Conservation (phyloP, 2,888 invertebrate species). For the Auanema sp. region DNA sequence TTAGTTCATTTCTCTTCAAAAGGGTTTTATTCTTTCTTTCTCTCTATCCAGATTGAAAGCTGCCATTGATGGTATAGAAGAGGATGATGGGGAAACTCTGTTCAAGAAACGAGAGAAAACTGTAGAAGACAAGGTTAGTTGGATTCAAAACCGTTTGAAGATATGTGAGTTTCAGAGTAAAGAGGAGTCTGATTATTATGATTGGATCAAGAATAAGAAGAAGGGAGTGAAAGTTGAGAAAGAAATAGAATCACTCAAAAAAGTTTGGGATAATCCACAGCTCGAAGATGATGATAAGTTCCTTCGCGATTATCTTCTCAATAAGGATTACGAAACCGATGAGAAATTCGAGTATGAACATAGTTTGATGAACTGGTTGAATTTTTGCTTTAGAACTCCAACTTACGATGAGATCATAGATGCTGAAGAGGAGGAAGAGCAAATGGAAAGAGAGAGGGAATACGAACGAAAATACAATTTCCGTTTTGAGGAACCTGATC, state of each 20-base stretch:
- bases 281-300: conserved; percentile 84
- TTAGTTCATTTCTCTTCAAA: conserved; percentile 66
- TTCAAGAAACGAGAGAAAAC: conserved; percentile 65
- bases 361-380: conserved; percentile 11
- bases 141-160: too few species aligned
- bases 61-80: conserved; percentile 46
- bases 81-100: conserved; percentile 66
- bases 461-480: conserved; percentile 95
- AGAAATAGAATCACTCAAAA: conserved; percentile 64
- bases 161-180: conserved; percentile 30
- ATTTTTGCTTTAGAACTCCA: conserved; percentile 58
- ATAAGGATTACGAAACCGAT: conserved; percentile 73
- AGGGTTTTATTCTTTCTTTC: neutral
- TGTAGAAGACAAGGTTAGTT: conserved; percentile 61
- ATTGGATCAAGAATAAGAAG: conserved; percentile 79
- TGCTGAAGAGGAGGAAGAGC: conserved; percentile 78
- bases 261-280: conserved; percentile 71
- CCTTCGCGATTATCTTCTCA: conserved; percentile 86
- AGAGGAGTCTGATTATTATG: conserved; percentile 73
- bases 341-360: conserved; percentile 45
- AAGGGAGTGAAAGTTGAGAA: conserved; percentile 78
- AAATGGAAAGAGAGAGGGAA: conserved; percentile 78
- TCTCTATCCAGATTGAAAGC: conserved; percentile 43
- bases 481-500: conserved; percentile 92
- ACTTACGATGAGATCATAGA: conserved; percentile 74